These are phyloP conservation scores for Cremastinae sp. DNA, from an alignment of 2,888 invertebrate genomes.

Conservation along the genomic window DNA sequence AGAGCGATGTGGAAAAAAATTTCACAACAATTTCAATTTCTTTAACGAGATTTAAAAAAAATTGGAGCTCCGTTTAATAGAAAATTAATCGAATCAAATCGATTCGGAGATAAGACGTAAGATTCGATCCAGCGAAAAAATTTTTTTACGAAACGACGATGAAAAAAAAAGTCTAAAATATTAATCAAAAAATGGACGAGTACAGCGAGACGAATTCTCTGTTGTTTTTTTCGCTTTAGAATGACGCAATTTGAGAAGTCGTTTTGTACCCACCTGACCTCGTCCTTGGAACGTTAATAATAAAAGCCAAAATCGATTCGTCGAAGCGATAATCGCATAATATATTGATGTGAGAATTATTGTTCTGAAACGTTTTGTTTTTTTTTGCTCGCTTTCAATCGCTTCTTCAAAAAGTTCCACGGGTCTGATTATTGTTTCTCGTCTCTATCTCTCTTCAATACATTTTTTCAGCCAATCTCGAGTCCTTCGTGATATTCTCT, in stretches of 20 bases:
- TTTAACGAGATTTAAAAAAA: not conserved
- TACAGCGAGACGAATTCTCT: constrained; percentile 31
- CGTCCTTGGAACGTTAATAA: constrained; percentile 48
- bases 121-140: not conserved
- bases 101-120: constrained; percentile 5
- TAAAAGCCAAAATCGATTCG: constrained; percentile 40
- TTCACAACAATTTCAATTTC: not conserved
- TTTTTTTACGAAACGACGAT: constrained; percentile 4
- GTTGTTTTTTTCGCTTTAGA: not conserved
- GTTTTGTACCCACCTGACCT: constrained; percentile 17
- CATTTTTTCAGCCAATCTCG: constrained; percentile 1
- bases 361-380: constrained; percentile 28
- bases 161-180: constrained; percentile 4
- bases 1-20: too few relatives aligned
- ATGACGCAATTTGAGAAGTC: constrained; percentile 9
- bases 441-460: constrained; percentile 6
- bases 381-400: constrained; percentile 25
- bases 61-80: not conserved
- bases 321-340: constrained; percentile 31
- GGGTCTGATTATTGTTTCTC: not conserved
- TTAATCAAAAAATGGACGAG: not conserved
- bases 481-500: constrained; percentile 5
- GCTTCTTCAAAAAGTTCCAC: too few relatives aligned
- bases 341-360: constrained; percentile 30
- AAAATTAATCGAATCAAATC: constrained; percentile 5